Conservation (phyloP, 2,888 invertebrate species). For the Mechanitis messenoides region DNA sequence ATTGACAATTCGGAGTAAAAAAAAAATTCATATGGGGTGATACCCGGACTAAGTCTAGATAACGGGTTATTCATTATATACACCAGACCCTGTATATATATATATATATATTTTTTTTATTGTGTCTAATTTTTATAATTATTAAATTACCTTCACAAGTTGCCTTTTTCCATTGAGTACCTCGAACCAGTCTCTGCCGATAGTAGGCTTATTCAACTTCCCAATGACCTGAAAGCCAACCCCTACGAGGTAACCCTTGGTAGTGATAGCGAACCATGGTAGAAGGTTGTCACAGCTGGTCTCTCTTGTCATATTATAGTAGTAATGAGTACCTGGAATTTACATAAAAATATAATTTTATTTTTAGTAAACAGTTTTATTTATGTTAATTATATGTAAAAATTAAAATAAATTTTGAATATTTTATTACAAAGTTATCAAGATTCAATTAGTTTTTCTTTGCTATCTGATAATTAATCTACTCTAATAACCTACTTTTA, state of each 20-base stretch:
- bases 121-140: not conserved
- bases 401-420: no score
- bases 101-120: no score
- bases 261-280: conserved; percentile 56
- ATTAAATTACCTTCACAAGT: conserved; percentile 34
- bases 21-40: no score
- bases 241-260: conserved; percentile 49
- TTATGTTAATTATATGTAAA: no score
- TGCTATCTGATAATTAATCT: no score
- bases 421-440: no score
- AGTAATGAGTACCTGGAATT: conserved; percentile 53
- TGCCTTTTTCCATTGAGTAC: conserved; percentile 28
- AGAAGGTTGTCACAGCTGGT: conserved; percentile 48
- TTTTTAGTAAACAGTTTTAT: not conserved
- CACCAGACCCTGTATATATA: no score
- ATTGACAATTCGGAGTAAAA: no score
- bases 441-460: no score
- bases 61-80: no score
- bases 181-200: conserved; percentile 50
- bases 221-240: conserved; percentile 55
- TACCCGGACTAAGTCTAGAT: no score
- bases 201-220: conserved; percentile 33
- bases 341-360: not conserved
- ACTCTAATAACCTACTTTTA: no score
- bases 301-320: conserved; percentile 52